Conservation (phyloP, 2,797 vertebrate genomes). For the Phoeniculus purpureus region DNA sequence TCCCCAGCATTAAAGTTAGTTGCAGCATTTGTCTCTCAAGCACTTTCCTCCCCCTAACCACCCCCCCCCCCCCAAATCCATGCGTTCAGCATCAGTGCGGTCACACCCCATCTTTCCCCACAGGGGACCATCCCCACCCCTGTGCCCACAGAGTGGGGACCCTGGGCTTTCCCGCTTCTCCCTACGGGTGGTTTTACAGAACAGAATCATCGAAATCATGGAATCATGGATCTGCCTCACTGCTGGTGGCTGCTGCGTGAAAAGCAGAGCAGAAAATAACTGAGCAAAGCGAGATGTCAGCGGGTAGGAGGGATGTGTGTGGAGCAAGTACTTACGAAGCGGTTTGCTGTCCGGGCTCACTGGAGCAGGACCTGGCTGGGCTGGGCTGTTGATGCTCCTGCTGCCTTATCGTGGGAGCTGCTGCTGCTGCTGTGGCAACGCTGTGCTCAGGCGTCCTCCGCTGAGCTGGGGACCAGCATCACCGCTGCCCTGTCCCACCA, state of each 20-base stretch:
- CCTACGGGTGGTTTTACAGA: not conserved
- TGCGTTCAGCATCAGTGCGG: rapidly evolving
- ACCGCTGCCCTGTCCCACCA: not conserved
- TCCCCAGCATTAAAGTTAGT: not conserved
- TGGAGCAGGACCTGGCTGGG: not conserved
- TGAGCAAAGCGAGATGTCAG: not conserved
- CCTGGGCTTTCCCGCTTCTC: not conserved
- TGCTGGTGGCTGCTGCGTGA: not conserved
- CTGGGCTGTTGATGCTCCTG: not conserved
- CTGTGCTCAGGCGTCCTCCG: slow-evolving; percentile 7
- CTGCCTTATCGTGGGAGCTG: slow-evolving; percentile 72
- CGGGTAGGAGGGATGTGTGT: rapidly evolving
- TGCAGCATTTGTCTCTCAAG: not conserved
- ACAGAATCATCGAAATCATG: too few species aligned
- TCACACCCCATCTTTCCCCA: not conserved
- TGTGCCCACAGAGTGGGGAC: not conserved
- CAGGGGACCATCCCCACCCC: not conserved
- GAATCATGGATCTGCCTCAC: not conserved
- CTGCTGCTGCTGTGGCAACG: slow-evolving; percentile 63
- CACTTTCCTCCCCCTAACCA: rapidly evolving
- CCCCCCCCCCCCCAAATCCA: not conserved
- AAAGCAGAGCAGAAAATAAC: not conserved
- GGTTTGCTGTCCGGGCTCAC: not conserved
- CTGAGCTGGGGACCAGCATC: slow-evolving; percentile 10
- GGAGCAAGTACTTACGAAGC: slow-evolving; percentile 70